phyloP scores from a whole-genome alignment of 2,797 vertebrate genomes.

The Chaetodon trifasciatus region DNA sequence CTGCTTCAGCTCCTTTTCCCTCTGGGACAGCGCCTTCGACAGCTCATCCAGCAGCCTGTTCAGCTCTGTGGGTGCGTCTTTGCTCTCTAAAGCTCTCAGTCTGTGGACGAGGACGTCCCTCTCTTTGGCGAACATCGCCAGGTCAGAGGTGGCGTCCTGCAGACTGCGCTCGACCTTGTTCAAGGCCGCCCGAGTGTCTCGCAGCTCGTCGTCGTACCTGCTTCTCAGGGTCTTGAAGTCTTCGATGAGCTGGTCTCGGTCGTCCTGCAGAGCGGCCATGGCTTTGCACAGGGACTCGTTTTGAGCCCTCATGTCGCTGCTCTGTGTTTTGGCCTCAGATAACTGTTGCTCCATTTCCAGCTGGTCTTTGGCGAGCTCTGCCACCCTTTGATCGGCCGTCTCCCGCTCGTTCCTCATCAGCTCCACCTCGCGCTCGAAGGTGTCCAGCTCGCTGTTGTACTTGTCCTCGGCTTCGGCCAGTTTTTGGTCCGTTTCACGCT shows the following conservation, averaged over 20 bases:
- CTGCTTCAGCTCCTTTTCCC: constrained; percentile 82
- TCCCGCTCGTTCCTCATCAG: constrained; percentile 77
- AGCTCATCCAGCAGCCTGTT: constrained; percentile 79
- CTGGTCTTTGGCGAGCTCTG: constrained; percentile 71
- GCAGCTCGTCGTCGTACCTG: constrained; percentile 85
- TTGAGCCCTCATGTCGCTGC: constrained; percentile 81
- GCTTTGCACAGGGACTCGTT: constrained; percentile 89
- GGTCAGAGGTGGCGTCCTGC: constrained; percentile 76
- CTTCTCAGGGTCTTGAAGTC: constrained; percentile 87
- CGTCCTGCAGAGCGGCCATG: constrained; percentile 90
- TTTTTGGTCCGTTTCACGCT: constrained; percentile 73
- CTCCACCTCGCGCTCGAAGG: constrained; percentile 68
- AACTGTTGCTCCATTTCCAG: constrained; percentile 78
- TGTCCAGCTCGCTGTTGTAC: constrained; percentile 63
- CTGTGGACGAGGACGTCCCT: constrained; percentile 74
- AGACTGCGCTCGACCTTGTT: constrained; percentile 81
- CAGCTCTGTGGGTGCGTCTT: constrained; percentile 74
- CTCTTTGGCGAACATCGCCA: constrained; percentile 78
- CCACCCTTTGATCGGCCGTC: constrained; percentile 74
- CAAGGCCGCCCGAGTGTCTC: constrained; percentile 75
- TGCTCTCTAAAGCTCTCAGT: constrained; percentile 76
- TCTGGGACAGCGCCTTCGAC: constrained; percentile 78
- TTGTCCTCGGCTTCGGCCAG: constrained; percentile 73
- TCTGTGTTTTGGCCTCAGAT: constrained; percentile 75
- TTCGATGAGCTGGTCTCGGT: constrained; percentile 89